Evolutionary conservation across 2,113 vertebrate genomes (phyloP), one percentile per base, ranked within the genome.

Genomic region (Heterocephalus glaber): DNA sequence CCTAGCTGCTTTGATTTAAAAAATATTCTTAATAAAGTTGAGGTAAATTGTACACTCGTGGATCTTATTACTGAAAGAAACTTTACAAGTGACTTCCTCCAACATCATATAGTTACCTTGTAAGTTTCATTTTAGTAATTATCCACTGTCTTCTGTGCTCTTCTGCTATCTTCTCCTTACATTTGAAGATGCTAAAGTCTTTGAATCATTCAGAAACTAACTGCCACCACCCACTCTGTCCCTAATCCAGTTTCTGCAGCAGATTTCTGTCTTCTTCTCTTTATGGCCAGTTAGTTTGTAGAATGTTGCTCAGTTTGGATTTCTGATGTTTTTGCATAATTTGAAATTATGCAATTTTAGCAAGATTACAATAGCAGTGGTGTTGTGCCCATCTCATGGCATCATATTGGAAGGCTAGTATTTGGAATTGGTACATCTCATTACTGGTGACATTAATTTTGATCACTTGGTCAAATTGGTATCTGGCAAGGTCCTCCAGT

Each of bases 21-120:
- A 77, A 65, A 80, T 66, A 92, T 85, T 82, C 41, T 81, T 96
- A 79, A 65, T 85, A 49, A 86, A 49, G 84, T 74, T 93, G 70
- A 86, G 24, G 9, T 84, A 54, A 70, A 2, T 89, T 28, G 81
- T 1, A 26, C 65, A 28, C 60, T 79, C 33, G 24, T 90, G 68
- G 16, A 82, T 83, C 49, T 95, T 26, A 28, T 22, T 83, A 5
- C 5, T 77, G 41, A 38, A 76, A 92, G 61, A 79, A 38, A 81
- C 19, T 58, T 88, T 85, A 66, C 7, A 88, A 12, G 89, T 89
- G 30, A 16, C 26, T 35, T 70, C 20, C 68, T 83, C 44, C 26
- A 80, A 65, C 33, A 74, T 68, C 47, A 92, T 76, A 58, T 24
- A 89, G 60, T 66, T 89, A 38, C 7, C 30, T 63, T 13, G 33